Evolutionary conservation across 1,140 invertebrate species (phyloP).

Genomic region (Acyrthosiphon pisum): DNA sequence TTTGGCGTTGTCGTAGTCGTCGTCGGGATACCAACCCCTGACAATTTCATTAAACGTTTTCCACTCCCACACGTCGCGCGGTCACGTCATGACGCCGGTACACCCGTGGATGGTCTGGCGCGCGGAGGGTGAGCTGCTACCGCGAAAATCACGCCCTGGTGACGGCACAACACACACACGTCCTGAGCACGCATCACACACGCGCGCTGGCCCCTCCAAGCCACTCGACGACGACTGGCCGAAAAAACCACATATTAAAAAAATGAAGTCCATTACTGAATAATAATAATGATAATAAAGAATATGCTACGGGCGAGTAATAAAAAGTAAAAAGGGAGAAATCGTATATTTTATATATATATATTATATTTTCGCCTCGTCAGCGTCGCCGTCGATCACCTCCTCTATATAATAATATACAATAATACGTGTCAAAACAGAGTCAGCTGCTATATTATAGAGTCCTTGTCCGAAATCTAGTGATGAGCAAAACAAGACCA

Average conservation of each 20-base stretch:
- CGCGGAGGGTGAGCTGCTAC: background rate
- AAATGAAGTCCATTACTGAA: background rate
- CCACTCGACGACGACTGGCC: background rate
- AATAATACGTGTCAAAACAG: conserved; percentile 8
- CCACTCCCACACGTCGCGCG: background rate
- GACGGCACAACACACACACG: background rate
- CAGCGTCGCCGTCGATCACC: background rate
- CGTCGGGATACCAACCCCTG: background rate
- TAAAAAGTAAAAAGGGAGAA: background rate
- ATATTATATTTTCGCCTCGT: background rate
- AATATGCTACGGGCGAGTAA: background rate
- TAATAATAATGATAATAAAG: background rate
- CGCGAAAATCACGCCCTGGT: conserved; percentile 38
- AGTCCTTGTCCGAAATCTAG: background rate
- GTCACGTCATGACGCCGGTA: background rate
- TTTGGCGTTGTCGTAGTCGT: background rate
- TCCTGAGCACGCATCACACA: background rate
- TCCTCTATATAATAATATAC: background rate
- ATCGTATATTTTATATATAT: background rate
- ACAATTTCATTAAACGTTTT: conserved; percentile 46
- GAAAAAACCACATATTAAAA: background rate
- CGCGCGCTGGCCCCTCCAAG: background rate
- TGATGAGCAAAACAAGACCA: too few relatives aligned
- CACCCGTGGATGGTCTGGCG: background rate
- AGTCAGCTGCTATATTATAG: background rate